These are phyloP conservation scores for Copidosoma floridanum DNA, from an alignment of 1,140 invertebrate species.

Conservation along the genomic window DNA sequence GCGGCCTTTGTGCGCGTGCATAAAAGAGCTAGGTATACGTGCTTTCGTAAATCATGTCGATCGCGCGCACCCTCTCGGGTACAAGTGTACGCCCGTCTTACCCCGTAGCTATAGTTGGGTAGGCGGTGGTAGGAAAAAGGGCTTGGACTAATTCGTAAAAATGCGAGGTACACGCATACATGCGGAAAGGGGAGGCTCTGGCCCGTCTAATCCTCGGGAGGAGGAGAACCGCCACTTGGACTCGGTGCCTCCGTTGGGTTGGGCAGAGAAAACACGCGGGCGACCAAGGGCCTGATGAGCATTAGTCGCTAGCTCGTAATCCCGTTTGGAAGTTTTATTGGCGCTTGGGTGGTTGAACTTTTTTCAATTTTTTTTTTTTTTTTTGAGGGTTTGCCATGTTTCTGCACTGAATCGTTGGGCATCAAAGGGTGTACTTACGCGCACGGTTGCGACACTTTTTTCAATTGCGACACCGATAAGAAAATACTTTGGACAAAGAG, in stretches of 20 bases:
- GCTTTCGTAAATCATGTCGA: constrained; percentile 9
- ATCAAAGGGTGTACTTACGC: no score
- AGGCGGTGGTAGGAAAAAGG: no score
- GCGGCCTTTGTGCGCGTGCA: neutral
- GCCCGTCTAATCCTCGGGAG: constrained; percentile 17
- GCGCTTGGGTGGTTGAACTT: neutral
- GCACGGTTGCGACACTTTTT: no score
- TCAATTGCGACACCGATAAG: no score
- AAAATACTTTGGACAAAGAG: no score
- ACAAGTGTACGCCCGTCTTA: neutral
- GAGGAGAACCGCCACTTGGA: neutral
- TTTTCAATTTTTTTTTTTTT: no score
- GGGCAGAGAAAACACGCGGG: neutral
- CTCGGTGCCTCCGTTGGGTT: no score
- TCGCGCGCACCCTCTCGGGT: neutral
- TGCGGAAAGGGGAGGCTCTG: constrained; percentile 10
- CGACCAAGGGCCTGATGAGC: constrained; percentile 16
- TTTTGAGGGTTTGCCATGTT: no score
- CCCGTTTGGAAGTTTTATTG: neutral
- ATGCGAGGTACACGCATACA: constrained; percentile 21
- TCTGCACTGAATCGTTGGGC: no score
- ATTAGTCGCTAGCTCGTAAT: constrained; percentile 16
- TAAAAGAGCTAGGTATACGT: constrained; percentile 14
- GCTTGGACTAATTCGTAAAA: constrained; percentile 26
- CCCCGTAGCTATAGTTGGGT: no score